These are phyloP conservation scores for Bradypodion pumilum DNA, from an alignment of 2,797 vertebrate species.

Conservation along the genomic window DNA sequence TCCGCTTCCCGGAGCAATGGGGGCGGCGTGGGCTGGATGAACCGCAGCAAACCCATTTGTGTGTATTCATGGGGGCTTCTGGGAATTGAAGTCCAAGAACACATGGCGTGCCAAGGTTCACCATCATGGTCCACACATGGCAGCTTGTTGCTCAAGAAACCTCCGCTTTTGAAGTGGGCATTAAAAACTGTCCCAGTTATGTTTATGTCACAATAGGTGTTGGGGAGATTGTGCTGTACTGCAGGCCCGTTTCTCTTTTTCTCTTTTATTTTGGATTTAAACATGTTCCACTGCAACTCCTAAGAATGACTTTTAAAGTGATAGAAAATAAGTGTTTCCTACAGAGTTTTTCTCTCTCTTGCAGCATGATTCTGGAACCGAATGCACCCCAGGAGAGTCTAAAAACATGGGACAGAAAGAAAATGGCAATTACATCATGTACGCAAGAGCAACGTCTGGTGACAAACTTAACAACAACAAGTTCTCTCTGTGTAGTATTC, in stretches of 20 bases:
- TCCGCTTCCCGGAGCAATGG: no score
- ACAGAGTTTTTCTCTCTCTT: constrained; percentile 62
- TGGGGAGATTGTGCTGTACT: not conserved
- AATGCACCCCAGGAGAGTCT: constrained; percentile 95
- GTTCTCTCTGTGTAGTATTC: constrained; percentile 93
- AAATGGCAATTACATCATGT: constrained; percentile 97
- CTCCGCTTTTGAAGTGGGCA: not conserved
- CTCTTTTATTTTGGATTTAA: not conserved
- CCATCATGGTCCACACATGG: no score
- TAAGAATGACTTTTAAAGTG: not conserved
- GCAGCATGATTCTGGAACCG: constrained; percentile 94
- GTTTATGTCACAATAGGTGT: not conserved
- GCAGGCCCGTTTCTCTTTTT: not conserved
- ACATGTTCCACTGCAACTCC: not conserved
- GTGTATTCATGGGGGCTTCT: no score
- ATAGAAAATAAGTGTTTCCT: not conserved
- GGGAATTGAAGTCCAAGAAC: no score
- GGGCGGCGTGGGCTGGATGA: no score
- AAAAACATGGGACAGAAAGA: constrained; percentile 87
- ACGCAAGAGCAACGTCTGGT: constrained; percentile 95
- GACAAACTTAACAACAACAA: constrained; percentile 97
- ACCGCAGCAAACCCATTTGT: no score
- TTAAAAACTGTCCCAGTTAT: not conserved
- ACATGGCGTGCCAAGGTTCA: no score
- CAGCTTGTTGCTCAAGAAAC: not conserved